A percentile compares a stretch with the other conserved stretches of the same genome.
Evolutionary conservation across 2,797 vertebrate species (phyloP).

Genomic region (Chrosomus eos): DNA sequence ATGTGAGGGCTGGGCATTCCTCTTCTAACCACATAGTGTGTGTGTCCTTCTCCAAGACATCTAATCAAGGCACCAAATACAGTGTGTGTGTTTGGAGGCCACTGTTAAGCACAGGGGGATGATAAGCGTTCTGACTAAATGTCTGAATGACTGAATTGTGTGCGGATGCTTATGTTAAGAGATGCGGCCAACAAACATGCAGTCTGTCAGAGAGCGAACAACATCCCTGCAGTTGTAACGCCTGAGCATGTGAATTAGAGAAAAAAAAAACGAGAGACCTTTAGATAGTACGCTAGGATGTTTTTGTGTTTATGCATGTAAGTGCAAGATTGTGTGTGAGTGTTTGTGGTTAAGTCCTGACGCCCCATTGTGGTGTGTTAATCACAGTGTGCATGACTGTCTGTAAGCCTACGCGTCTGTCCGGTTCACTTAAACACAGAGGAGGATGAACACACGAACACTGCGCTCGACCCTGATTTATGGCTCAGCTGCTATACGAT

Average conservation of each 20-base stretch:
- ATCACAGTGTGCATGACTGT: conserved; percentile 73
- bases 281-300: conserved; percentile 23
- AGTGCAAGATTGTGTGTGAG: conserved; percentile 24
- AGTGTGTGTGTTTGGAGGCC: conserved; percentile 38
- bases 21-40: conserved; percentile 56
- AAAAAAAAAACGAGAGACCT: conserved; percentile 20
- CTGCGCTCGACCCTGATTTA: conserved; percentile 39
- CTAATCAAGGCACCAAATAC: conserved; percentile 37
- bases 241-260: conserved; percentile 21
- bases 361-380: conserved; percentile 73
- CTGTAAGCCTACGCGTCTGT: conserved; percentile 62
- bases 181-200: conserved; percentile 17
- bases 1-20: conserved; percentile 65
- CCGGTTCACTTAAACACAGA: conserved; percentile 62
- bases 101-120: conserved; percentile 14
- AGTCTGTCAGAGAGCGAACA: conserved; percentile 20
- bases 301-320: conserved; percentile 45
- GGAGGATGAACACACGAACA: conserved; percentile 35
- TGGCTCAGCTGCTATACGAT: neutral
- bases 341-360: conserved; percentile 51
- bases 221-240: neutral
- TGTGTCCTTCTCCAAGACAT: conserved; percentile 66
- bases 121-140: conserved; percentile 22
- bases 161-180: conserved; percentile 27
- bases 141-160: conserved; percentile 10